Percentiles rank a stretch among this genome's conserved stretches.
Evolutionary conservation across 2,888 invertebrate species (phyloP).

Genomic region (Hoplodrina ambigua): DNA sequence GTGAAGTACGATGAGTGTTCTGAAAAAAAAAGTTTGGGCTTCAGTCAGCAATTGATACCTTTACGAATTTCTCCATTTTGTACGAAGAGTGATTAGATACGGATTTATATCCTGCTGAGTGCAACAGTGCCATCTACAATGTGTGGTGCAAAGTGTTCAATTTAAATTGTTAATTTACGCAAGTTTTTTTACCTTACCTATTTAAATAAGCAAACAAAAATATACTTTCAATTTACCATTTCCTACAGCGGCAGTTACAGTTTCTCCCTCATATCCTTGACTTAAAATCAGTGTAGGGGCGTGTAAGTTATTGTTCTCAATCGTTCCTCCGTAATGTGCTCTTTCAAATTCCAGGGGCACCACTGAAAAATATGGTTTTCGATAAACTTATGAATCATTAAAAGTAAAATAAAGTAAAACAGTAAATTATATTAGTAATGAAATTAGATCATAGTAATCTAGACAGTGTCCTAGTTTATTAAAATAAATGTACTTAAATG

Average conservation of each 20-base stretch:
- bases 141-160: too few relatives aligned
- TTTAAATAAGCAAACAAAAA: too few relatives aligned
- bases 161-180: too few relatives aligned
- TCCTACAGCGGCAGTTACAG: slow-evolving; percentile 62
- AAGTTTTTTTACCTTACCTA: neutral
- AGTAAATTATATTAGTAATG: neutral
- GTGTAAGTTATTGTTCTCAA: slow-evolving; percentile 71
- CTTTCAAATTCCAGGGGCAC: slow-evolving; percentile 73
- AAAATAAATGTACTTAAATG: neutral
- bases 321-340: slow-evolving; percentile 73
- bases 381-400: slow-evolving; percentile 3
- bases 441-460: neutral
- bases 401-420: neutral
- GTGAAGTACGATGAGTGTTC: slow-evolving; percentile 72
- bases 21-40: slow-evolving; percentile 48
- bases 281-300: slow-evolving; percentile 68
- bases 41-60: neutral
- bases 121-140: neutral
- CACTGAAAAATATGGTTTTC: slow-evolving; percentile 66
- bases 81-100: neutral
- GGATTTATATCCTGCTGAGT: neutral
- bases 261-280: slow-evolving; percentile 72
- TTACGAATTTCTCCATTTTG: neutral
- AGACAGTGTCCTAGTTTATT: neutral
- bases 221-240: slow-evolving; percentile 65